phyloP scores from a whole-genome alignment of 2,888 invertebrate species.

The Lapara coniferarum region DNA sequence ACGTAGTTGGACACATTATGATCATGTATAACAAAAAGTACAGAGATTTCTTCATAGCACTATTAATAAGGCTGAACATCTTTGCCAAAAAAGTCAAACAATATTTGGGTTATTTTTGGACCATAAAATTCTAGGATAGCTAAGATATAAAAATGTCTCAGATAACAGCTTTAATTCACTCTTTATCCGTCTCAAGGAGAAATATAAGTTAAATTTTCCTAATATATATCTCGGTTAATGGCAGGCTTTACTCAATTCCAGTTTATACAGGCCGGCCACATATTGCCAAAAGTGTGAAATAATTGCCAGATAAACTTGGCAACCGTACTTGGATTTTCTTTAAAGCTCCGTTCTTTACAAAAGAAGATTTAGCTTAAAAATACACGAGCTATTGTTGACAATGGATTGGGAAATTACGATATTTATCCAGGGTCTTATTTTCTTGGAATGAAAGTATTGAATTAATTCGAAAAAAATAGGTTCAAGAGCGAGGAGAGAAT shows the following conservation, averaged over 20 bases:
- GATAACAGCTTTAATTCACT: background rate
- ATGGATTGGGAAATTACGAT: background rate
- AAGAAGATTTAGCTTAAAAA: conserved; percentile 14
- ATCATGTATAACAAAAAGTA: too few relatives aligned
- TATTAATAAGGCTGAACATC: too few relatives aligned
- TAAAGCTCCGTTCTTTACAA: conserved; percentile 17
- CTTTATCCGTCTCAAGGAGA: background rate
- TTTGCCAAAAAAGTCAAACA: too few relatives aligned
- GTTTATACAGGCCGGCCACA: conserved; percentile 18
- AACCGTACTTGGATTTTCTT: conserved; percentile 19
- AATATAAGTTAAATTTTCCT: conserved; percentile 1
- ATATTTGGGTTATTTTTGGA: too few relatives aligned
- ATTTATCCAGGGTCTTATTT: background rate
- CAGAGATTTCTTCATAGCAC: too few relatives aligned
- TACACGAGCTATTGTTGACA: conserved; percentile 14
- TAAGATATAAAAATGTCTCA: background rate
- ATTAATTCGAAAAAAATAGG: background rate
- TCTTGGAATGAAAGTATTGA: background rate
- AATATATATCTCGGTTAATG: conserved; percentile 21
- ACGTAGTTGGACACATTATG: too few relatives aligned
- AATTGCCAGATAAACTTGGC: conserved; percentile 24
- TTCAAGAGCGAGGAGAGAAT: background rate
- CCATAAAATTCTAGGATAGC: background rate
- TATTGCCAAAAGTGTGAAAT: conserved; percentile 23
- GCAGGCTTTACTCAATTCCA: conserved; percentile 20